Evolutionary conservation across 2,888 invertebrate species (phyloP).

Genomic region (Argynnis bischoffii): DNA sequence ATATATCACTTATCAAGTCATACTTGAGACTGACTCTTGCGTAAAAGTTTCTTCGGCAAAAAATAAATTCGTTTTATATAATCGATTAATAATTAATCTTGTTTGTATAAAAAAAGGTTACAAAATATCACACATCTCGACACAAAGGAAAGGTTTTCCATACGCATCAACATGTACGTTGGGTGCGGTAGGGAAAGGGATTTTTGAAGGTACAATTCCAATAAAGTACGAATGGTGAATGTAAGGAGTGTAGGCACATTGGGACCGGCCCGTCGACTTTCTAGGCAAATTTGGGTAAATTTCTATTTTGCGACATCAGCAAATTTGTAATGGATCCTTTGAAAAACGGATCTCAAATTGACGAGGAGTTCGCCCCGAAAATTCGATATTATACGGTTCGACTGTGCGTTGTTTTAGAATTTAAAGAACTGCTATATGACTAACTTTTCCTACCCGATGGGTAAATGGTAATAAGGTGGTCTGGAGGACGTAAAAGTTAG

Average conservation of each 20-base stretch:
- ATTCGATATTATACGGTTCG: conserved; percentile 34
- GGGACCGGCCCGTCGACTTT: conserved; percentile 53
- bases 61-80: background rate
- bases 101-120: conserved; percentile 26
- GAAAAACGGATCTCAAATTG: conserved; percentile 45
- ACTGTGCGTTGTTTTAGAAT: conserved; percentile 26
- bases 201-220: conserved; percentile 69
- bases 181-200: conserved; percentile 59
- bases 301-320: conserved; percentile 64
- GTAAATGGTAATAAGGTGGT: conserved; percentile 17
- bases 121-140: conserved; percentile 44
- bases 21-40: background rate
- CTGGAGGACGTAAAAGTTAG: conserved; percentile 14
- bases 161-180: conserved; percentile 61
- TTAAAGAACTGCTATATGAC: conserved; percentile 24
- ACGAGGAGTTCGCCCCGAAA: conserved; percentile 27
- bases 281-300: conserved; percentile 64
- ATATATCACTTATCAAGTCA: background rate
- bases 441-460: conserved; percentile 23
- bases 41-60: background rate
- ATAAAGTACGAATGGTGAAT: conserved; percentile 65
- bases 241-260: conserved; percentile 54
- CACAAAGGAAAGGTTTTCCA: conserved; percentile 63
- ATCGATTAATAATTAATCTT: conserved; percentile 5
- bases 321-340: conserved; percentile 62